Evolutionary conservation across 92 coral and sea anemone genomes (phyloP), one percentile per base, ranked within the genome.

Genomic region (Parazoanthus swiftii): DNA sequence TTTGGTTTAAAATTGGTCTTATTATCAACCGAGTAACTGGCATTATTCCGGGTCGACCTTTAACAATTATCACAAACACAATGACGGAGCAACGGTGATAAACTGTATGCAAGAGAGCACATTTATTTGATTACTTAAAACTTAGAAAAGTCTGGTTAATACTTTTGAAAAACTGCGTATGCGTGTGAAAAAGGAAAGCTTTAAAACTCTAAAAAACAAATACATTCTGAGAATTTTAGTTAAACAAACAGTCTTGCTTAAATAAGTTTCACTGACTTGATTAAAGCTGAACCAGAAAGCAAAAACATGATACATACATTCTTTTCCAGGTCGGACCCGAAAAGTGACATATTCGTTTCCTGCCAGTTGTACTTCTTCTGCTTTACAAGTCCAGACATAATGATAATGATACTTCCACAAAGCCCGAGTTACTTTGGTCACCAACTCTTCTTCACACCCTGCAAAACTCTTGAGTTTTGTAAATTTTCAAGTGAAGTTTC

Each of bases 361-460:
- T 74, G 77, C 77, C 77, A 74, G 18, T 74, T 74, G 21, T 74
- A 74, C 1, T 20, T 74, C 39, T 74, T 74, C 77, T 74, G 77
- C 29, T 74, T 74, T 36, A 74, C 77, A 7, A 74, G 43, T 16
- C 77, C 77, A 74, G 77, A 3, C 77, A 74, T 74, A 18, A 39
- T 21, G 8, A 29, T 15, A n/a, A 6, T 10, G 37, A 72, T 72
- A 72, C 39, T 72, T 72, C 25, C 18, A 6, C 9, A 74, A 74
- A 74, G 42, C 46, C 15, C 10, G 33, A 33, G 23, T 5, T 72
- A 72, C 3, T 72, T 26, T 33, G 18, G 43, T 33, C 7, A 74
- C 18, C 23, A 42, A 74, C 42, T 14, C 46, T 3, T 37, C 37
- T 42, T 35, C 46, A 74, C 77, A 35, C 77, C 46, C 25, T 74